phyloP scores from a whole-genome alignment of 2,797 vertebrate species.

The Pangasius sanitwongsei region DNA sequence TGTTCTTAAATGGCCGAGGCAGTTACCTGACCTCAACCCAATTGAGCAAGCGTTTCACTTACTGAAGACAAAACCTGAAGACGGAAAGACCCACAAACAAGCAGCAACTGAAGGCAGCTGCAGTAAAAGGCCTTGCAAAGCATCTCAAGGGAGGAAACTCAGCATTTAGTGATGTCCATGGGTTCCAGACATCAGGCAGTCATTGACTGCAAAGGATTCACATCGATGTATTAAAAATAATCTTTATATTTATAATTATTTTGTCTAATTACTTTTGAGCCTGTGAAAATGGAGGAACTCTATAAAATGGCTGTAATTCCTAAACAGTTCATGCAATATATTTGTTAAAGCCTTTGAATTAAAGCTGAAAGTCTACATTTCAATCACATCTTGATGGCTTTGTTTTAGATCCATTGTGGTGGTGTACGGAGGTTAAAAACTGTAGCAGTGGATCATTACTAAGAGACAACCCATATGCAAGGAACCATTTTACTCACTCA shows the following conservation, averaged over 20 bases:
- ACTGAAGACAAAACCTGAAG: no score
- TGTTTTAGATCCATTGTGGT: no score
- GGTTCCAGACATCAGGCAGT: not conserved
- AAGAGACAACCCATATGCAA: not conserved
- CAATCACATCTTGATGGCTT: no score
- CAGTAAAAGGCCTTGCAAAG: not conserved
- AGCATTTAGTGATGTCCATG: not conserved
- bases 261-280: not conserved
- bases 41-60: no score
- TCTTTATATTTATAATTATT: not conserved
- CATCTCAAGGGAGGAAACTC: not conserved
- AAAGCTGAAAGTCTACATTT: not conserved
- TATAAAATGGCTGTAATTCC: not conserved
- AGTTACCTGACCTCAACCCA: no score
- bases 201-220: no score
- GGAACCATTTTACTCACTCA: conserved; percentile 3
- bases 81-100: no score
- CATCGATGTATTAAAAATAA: not conserved
- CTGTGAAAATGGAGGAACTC: not conserved
- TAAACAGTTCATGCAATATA: not conserved
- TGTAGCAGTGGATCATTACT: not conserved
- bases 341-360: not conserved
- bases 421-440: not conserved
- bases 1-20: not conserved
- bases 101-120: no score